A percentile compares a stretch with the other conserved stretches of the same genome.
Evolutionary conservation across 2,113 vertebrate genomes (phyloP).

Genomic region (Amblyornis subalaris): DNA sequence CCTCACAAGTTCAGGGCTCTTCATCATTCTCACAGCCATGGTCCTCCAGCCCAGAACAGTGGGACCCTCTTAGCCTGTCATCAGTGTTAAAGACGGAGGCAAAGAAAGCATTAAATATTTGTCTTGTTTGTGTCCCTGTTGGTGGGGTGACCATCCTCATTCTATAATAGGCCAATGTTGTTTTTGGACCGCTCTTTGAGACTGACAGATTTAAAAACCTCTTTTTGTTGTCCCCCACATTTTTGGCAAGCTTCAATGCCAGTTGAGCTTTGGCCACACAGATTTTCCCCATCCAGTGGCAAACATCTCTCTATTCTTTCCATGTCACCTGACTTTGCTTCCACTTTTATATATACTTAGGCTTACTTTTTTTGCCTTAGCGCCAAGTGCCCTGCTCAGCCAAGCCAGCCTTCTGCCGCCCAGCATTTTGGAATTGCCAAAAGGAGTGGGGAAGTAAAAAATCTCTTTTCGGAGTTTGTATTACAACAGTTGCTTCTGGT

Average conservation of each 20-base stretch:
- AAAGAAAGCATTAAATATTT: background rate
- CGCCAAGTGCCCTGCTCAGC: background rate
- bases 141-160: background rate
- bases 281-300: background rate
- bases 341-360: background rate
- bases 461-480: rapidly evolving
- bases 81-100: background rate
- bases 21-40: background rate
- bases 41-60: background rate
- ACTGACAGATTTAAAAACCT: background rate
- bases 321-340: background rate
- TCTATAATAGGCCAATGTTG: background rate
- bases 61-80: background rate
- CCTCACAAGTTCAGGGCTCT: rapidly evolving
- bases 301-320: background rate
- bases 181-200: background rate
- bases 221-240: background rate
- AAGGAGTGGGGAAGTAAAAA: background rate
- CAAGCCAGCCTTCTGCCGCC: background rate
- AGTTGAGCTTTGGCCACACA: background rate
- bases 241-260: background rate
- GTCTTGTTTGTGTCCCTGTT: background rate
- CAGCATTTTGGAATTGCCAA: background rate
- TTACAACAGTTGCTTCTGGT: background rate
- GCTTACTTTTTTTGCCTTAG: background rate